Conservation (phyloP, 1,140 invertebrate genomes). For the Diuraphis noxia region DNA sequence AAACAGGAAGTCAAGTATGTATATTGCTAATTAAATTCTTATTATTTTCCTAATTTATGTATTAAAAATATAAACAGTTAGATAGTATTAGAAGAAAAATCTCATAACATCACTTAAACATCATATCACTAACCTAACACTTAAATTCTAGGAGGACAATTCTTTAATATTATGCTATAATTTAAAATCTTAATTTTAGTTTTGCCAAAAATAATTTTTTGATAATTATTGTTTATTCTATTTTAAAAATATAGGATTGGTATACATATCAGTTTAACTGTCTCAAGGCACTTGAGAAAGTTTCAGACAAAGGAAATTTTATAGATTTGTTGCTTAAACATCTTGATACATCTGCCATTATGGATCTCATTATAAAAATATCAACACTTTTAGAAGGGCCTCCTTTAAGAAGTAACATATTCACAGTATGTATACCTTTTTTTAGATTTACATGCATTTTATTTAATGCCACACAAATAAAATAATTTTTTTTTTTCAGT, state of each 20-base stretch:
- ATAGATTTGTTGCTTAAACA: constrained; percentile 83
- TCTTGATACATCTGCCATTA: constrained; percentile 91
- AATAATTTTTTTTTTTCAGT: constrained; percentile 70
- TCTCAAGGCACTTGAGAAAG: constrained; percentile 87
- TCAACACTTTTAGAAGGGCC: constrained; percentile 81
- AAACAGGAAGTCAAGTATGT: constrained; percentile 57
- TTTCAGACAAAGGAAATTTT: constrained; percentile 84
- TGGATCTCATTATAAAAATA: constrained; percentile 88
- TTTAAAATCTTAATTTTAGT: background rate
- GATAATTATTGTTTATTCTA: background rate
- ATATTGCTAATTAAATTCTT: background rate
- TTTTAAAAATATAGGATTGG: constrained; percentile 72
- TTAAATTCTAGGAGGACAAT: background rate
- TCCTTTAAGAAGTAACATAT: constrained; percentile 77
- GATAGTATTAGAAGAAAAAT: background rate
- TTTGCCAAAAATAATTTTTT: background rate
- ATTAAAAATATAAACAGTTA: background rate
- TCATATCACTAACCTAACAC: background rate
- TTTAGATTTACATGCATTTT: background rate
- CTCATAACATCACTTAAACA: too few relatives aligned
- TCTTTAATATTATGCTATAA: background rate
- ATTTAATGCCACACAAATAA: background rate
- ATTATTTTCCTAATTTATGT: background rate
- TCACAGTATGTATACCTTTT: constrained; percentile 70
- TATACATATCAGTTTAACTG: constrained; percentile 87